Evolutionary conservation across 2,888 invertebrate genomes (phyloP).

Genomic region (Dicyrtoma fusca): DNA sequence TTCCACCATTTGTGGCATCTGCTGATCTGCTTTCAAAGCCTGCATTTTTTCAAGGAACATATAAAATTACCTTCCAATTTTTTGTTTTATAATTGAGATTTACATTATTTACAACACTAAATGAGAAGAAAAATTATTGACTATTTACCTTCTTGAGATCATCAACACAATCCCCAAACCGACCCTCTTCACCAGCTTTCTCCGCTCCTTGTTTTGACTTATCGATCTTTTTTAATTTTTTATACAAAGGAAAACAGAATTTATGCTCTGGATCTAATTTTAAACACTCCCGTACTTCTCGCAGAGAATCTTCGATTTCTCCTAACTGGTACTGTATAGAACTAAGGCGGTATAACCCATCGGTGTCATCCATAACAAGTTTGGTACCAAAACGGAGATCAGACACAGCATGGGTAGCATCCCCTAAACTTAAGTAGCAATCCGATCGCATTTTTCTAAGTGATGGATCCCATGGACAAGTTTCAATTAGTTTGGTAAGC

Average conservation of each 20-base stretch:
- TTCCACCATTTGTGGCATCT: conserved; percentile 53
- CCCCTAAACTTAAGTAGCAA: conserved; percentile 77
- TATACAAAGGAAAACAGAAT: conserved; percentile 86
- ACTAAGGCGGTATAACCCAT: conserved; percentile 81
- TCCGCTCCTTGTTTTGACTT: conserved; percentile 64
- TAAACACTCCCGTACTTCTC: conserved; percentile 92
- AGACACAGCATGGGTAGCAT: conserved; percentile 82
- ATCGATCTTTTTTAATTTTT: conserved; percentile 90
- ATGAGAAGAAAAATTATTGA: background rate
- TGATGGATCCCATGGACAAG: conserved; percentile 85
- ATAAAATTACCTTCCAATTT: too few species aligned
- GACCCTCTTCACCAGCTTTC: conserved; percentile 46
- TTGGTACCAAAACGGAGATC: conserved; percentile 90
- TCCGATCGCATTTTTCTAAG: conserved; percentile 85
- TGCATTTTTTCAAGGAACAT: conserved; percentile 22
- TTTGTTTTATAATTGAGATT: background rate
- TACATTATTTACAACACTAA: background rate
- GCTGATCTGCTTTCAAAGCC: conserved; percentile 53
- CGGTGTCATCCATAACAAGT: conserved; percentile 87
- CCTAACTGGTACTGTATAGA: conserved; percentile 85
- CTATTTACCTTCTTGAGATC: conserved; percentile 53
- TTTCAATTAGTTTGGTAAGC: conserved; percentile 59
- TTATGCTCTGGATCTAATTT: conserved; percentile 98
- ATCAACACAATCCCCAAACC: conserved; percentile 49
- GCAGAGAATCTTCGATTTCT: conserved; percentile 66